Evolutionary conservation across 2,888 invertebrate species (phyloP).

Genomic region (Stenurella melanura): DNA sequence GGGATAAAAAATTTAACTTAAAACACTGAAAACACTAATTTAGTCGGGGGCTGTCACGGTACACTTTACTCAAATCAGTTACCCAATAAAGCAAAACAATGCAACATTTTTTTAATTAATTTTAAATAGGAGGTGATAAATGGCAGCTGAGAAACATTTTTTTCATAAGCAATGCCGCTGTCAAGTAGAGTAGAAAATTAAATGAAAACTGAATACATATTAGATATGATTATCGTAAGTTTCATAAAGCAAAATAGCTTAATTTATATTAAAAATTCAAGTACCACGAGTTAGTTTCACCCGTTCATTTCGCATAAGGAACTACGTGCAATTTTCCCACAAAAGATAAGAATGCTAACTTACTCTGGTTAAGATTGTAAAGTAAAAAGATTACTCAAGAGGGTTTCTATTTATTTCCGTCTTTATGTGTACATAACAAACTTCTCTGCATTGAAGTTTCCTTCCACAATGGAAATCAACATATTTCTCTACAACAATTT

Average conservation of each 20-base stretch:
- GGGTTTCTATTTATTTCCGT: not conserved
- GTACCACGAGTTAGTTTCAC: not conserved
- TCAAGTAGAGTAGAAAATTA: too few species aligned
- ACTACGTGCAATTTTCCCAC: not conserved
- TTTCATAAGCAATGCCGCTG: too few species aligned
- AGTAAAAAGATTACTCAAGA: not conserved
- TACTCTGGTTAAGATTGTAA: not conserved
- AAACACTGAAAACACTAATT: too few species aligned
- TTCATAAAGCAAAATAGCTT: not conserved
- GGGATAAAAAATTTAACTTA: too few species aligned
- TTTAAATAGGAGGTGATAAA: too few species aligned
- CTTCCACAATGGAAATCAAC: conserved; percentile 36
- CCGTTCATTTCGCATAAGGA: not conserved
- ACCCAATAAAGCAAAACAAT: too few species aligned
- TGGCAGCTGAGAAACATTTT: too few species aligned
- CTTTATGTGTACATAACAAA: conserved; percentile 16
- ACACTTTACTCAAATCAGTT: too few species aligned
- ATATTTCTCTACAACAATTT: conserved; percentile 43
- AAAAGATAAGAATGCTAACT: not conserved
- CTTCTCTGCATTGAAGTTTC: conserved; percentile 25
- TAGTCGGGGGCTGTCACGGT: too few species aligned
- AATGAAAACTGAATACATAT: too few species aligned
- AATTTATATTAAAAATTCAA: not conserved
- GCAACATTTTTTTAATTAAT: too few species aligned
- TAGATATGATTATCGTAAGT: not conserved